Evolutionary conservation across 2,113 vertebrate genomes (phyloP), one percentile per base, ranked within the genome.

Genomic region (Pollachius pollachius): DNA sequence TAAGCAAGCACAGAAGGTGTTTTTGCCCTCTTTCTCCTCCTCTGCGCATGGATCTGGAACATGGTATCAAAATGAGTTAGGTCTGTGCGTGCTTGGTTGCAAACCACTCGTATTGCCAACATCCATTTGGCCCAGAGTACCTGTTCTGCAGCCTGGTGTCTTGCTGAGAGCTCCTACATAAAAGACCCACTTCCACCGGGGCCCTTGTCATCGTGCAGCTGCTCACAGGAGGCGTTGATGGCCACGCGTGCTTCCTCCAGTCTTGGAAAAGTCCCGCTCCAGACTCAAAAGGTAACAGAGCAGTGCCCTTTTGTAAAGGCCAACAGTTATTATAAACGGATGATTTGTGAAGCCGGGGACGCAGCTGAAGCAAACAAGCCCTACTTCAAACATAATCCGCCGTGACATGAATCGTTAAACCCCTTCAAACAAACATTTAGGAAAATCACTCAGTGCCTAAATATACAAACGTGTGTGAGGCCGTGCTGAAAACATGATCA

Each of bases 121-220:
- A 41, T 64, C 71, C 78, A 82, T 84, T 83, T 87, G 87, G 75
- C 79, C 71, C 48, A 74, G 41, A 69, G 23, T 69, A 71, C 73
- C 1, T 75, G 73, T 80, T 77, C 21, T 23, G 21, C 72, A 65
- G 72, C 73, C 59, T 66, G 41, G 79, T 79, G 30, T 57, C 56
- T 65, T 71, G 62, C 52, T 79, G 70, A 59, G 70, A 68, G 70
- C 66, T 78, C 78, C 75, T 72, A 77, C 70, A 75, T 69, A 63
- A 82, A 30, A 80, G 58, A 73, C 74, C 65, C 21, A 19, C 71
- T 52, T 70, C 37, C 62, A 52, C 67, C 27, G 5, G 30, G 3
- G 4, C 5, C 30, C 30, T 30, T 30, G 30, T 48, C 41, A 48
- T 48, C 41, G 6, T 13, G 7, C 41, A 13, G 41, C 41, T 48